A percentile compares a stretch with the other conserved stretches of the same genome.
Evolutionary conservation across 2,888 invertebrate species (phyloP).

Genomic region (Argyresthia albistria): DNA sequence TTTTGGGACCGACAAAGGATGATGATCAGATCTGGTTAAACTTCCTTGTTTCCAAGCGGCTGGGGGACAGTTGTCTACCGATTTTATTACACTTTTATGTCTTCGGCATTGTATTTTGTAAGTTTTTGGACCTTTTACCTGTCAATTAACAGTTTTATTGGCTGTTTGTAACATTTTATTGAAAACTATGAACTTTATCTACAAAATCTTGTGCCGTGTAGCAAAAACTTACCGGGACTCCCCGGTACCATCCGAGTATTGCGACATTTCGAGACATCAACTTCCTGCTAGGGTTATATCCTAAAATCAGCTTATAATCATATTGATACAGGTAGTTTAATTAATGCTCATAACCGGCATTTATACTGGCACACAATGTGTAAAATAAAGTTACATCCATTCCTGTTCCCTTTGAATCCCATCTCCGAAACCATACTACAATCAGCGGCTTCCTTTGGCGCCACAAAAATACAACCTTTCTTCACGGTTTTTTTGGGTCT

Average conservation of each 20-base stretch:
- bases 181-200: not conserved
- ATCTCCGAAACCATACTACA: not conserved
- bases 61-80: too few relatives aligned
- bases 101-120: too few relatives aligned
- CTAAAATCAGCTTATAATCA: too few relatives aligned
- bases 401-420: not conserved
- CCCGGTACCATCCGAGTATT: too few relatives aligned
- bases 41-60: not conserved
- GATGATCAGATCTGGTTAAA: not conserved
- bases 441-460: not conserved
- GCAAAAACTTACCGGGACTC: not conserved
- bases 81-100: too few relatives aligned
- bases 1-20: slow-evolving; percentile 21
- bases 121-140: not conserved
- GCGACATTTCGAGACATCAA: too few relatives aligned
- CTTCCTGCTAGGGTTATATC: too few relatives aligned
- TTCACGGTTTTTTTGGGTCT: too few relatives aligned
- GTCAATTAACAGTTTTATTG: not conserved
- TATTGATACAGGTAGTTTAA: too few relatives aligned
- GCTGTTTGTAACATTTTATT: too few relatives aligned
- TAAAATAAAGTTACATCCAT: not conserved
- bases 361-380: too few relatives aligned
- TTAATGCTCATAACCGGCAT: too few relatives aligned
- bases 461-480: not conserved
- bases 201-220: not conserved